A percentile compares a stretch with the other conserved stretches of the same genome.
phyloP scores from a whole-genome alignment of 2,888 invertebrate genomes.

The Sialis lutaria region DNA sequence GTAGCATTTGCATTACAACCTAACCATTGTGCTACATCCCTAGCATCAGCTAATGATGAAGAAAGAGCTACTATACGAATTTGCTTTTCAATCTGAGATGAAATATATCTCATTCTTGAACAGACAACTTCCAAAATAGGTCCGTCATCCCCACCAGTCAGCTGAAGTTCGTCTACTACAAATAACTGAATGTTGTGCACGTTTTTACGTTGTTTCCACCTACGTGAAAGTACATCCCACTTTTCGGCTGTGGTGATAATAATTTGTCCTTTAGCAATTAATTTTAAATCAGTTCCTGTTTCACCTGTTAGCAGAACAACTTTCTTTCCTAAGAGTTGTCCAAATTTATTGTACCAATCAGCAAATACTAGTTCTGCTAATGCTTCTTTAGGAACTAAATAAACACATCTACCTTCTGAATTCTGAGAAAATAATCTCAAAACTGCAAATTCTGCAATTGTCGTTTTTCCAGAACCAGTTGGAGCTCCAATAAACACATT shows the following conservation, averaged over 20 bases:
- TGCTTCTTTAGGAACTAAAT: constrained; percentile 81
- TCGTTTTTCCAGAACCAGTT: constrained; percentile 82
- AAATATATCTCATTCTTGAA: constrained; percentile 87
- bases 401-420: constrained; percentile 74
- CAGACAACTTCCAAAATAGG: constrained; percentile 88
- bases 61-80: constrained; percentile 90
- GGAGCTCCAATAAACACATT: constrained; percentile 94
- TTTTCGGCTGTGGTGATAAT: constrained; percentile 94
- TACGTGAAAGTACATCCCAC: constrained; percentile 94
- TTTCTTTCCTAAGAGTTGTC: constrained; percentile 59
- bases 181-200: constrained; percentile 94
- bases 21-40: constrained; percentile 91
- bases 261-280: constrained; percentile 85
- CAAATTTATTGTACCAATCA: constrained; percentile 86
- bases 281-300: constrained; percentile 90
- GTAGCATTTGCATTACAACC: constrained; percentile 85
- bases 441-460: constrained; percentile 91
- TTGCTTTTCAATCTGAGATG: constrained; percentile 77
- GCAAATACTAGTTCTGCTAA: constrained; percentile 76
- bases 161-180: constrained; percentile 90
- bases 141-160: constrained; percentile 77
- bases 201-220: constrained; percentile 98
- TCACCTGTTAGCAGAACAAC: constrained; percentile 91
- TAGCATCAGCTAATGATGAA: constrained; percentile 85
- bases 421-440: constrained; percentile 65